A percentile compares a stretch with the other conserved stretches of the same genome.
Conservation (phyloP, 2,888 invertebrate species). For the Scrobipalpa atriplicella region DNA sequence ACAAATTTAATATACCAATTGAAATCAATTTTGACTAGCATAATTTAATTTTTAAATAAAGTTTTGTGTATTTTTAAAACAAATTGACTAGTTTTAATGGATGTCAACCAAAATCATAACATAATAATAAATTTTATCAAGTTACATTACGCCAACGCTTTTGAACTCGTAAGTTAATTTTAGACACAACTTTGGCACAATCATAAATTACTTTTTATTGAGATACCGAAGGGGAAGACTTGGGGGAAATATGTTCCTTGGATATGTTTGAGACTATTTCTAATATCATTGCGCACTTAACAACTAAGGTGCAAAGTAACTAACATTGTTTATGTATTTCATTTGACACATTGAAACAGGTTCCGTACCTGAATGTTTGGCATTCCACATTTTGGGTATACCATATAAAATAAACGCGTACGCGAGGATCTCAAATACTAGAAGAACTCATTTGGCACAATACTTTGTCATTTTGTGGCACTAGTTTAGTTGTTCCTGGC, state of each 20-base stretch:
- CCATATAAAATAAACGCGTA: slow-evolving; percentile 11
- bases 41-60: slow-evolving; percentile 46
- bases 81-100: slow-evolving; percentile 77
- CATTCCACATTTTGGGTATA: slow-evolving; percentile 22
- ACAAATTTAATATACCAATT: slow-evolving; percentile 56
- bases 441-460: slow-evolving; percentile 64
- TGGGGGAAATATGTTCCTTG: slow-evolving; percentile 64
- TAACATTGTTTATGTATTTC: slow-evolving; percentile 51
- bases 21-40: slow-evolving; percentile 78
- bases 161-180: slow-evolving; percentile 45
- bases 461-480: slow-evolving; percentile 63
- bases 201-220: slow-evolving; percentile 60
- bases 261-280: slow-evolving; percentile 72
- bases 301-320: slow-evolving; percentile 75
- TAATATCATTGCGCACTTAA: slow-evolving; percentile 67
- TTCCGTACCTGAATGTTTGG: background rate
- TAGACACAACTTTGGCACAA: slow-evolving; percentile 78
- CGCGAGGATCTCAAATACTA: slow-evolving; percentile 20
- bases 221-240: slow-evolving; percentile 81
- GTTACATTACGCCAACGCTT: slow-evolving; percentile 48
- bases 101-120: slow-evolving; percentile 52
- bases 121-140: slow-evolving; percentile 46
- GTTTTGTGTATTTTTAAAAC: slow-evolving; percentile 62
- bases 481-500: slow-evolving; percentile 47
- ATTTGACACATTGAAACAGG: slow-evolving; percentile 22